Evolutionary conservation across 2,113 vertebrate genomes (phyloP).

Genomic region (Bucco capensis): DNA sequence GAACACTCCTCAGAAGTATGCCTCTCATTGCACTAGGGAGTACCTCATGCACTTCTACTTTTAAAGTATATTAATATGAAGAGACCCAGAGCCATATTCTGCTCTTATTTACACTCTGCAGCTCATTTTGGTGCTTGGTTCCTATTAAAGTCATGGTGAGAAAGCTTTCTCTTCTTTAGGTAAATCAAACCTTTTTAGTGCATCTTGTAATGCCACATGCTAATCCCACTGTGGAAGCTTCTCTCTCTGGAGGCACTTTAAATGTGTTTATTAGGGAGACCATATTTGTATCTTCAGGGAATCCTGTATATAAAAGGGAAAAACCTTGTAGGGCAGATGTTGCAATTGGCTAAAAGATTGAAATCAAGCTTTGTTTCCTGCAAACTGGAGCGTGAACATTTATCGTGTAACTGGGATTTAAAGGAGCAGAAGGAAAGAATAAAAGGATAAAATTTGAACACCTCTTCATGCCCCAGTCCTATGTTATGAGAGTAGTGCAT

Average conservation of each 20-base stretch:
- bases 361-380: slow-evolving; percentile 65
- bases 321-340: slow-evolving; percentile 65
- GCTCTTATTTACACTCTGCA: neutral
- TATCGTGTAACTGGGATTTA: slow-evolving; percentile 50
- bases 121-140: neutral
- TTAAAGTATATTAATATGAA: neutral
- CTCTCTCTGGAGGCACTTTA: slow-evolving; percentile 35
- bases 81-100: neutral
- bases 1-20: neutral
- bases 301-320: slow-evolving; percentile 53
- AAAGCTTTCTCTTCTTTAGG: neutral
- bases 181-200: slow-evolving; percentile 36
- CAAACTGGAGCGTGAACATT: slow-evolving; percentile 61
- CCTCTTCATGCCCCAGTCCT: neutral
- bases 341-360: slow-evolving; percentile 61
- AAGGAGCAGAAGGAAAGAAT: slow-evolving; percentile 30
- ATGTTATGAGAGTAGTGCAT: neutral
- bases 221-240: slow-evolving; percentile 25
- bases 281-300: slow-evolving; percentile 64
- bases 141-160: neutral
- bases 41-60: neutral
- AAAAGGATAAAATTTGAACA: slow-evolving; percentile 3
- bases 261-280: slow-evolving; percentile 43
- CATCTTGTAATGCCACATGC: neutral
- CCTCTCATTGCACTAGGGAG: neutral